phyloP scores from a whole-genome alignment of 2,113 vertebrate genomes.

The Myotis lucifugus region DNA sequence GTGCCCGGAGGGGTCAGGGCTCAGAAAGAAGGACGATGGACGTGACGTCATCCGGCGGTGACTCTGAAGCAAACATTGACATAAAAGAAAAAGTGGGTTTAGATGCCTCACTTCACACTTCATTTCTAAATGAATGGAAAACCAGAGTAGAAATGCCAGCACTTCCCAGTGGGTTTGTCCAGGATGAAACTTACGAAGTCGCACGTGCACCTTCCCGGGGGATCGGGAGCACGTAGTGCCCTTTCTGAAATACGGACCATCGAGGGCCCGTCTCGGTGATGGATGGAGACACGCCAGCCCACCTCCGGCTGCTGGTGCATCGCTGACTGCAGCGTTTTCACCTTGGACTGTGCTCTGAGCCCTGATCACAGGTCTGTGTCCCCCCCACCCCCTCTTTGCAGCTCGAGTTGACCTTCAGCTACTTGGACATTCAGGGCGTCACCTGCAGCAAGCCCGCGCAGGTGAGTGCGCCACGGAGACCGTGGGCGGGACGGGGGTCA shows the following conservation, averaged over 20 bases:
- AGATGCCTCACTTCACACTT: neutral
- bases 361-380: slow-evolving; percentile 4
- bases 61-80: neutral
- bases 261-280: too few relatives aligned
- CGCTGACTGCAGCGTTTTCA: neutral
- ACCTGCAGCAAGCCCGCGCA: slow-evolving; percentile 93
- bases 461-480: slow-evolving; percentile 82
- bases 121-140: neutral
- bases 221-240: too few relatives aligned
- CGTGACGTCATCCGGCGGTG: neutral
- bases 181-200: neutral
- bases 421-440: slow-evolving; percentile 97
- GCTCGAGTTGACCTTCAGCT: slow-evolving; percentile 97
- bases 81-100: neutral
- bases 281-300: neutral
- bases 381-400: slow-evolving; percentile 79
- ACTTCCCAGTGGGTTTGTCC: neutral
- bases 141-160: neutral
- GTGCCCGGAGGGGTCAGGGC: neutral
- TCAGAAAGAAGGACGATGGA: neutral
- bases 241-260: neutral
- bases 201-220: neutral
- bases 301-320: neutral
- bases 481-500: too few relatives aligned
- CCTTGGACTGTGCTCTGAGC: neutral